Percentiles rank a stretch among this genome's conserved stretches.
phyloP scores from a whole-genome alignment of 2,113 vertebrate genomes.

The Corvus moneduloides region DNA sequence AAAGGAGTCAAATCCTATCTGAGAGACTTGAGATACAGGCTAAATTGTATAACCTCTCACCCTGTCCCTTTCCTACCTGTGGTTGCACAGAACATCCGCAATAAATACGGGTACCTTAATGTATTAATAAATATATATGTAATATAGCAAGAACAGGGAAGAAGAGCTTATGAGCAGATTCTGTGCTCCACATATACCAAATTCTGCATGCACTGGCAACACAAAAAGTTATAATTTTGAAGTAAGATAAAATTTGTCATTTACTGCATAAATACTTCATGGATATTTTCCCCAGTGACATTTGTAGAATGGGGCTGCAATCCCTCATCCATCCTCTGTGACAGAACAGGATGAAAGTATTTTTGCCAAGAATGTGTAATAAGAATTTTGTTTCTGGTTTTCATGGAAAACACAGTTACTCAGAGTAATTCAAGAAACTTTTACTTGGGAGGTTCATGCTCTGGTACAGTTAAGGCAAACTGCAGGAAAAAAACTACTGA shows the following conservation, averaged over 20 bases:
- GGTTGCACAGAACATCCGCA: not conserved
- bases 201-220: not conserved
- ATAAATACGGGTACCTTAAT: not conserved
- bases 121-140: not conserved
- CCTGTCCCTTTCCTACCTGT: not conserved
- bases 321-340: not conserved
- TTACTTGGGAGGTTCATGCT: not conserved
- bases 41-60: not conserved
- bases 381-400: not conserved
- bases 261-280: not conserved
- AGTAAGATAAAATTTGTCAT: not conserved
- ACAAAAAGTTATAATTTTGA: not conserved
- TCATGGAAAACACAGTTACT: not conserved
- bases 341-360: not conserved
- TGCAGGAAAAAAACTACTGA: not conserved
- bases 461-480: not conserved
- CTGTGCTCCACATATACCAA: not conserved
- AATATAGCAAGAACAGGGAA: not conserved
- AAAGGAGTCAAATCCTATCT: not conserved
- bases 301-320: not conserved
- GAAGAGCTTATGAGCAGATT: not conserved
- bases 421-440: not conserved
- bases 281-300: not conserved
- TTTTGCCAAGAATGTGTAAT: not conserved
- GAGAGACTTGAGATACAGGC: not conserved